Base-by-base conservation (phyloP, 2,888 invertebrate genomes). In the Notocelia uddmanniana region DNA sequence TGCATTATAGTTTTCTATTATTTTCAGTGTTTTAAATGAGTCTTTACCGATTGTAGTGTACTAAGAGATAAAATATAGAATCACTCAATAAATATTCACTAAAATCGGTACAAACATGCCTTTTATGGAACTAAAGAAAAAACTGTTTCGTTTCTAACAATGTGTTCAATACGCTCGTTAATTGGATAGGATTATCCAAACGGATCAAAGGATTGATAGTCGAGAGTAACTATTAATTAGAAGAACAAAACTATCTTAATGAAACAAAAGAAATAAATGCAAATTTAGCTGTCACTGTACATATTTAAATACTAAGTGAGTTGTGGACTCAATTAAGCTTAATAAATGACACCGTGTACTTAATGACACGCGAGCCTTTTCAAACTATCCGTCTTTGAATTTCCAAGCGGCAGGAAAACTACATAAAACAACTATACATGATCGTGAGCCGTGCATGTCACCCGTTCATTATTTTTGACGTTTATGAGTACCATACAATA, bases 401-500 rank as follows among this genome's bases (percentile, higher is more conserved):
- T 63, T 66, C 54, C 66, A 50, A 58, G 37, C 31, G 62, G 18
- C 58, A 70, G 63, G 50, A 26, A 69, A 64, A 55, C 48, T 50
- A 57, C 50, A 63, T 69, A 45, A 62, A 54, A 48, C 54, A 57
- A 5, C 13, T 26, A 21, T 31, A 60, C 52, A 59, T 85, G 83
- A 81, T 71, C 72, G 75, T 74, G 68, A 55, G 73, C 69, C 71
- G 70, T 70, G 69, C 69, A 73, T 74, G 74, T 74, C 74, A 70
- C 71, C 68, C 73, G 73, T 73, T 73, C 74, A 76, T 75, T 75
- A 75, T 73, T 69, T 75, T 71, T 67, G 73, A 69, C 73, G 75
- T 77, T 83, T 79, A 80, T 76, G 76, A 77, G 78, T 78, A 76
- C 76, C 80, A 73, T 77, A 76, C 78, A 78, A 81, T 81, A 81